These are phyloP conservation scores for Tetraneura akinire DNA, from an alignment of 1,140 invertebrate species.

Conservation along the genomic window DNA sequence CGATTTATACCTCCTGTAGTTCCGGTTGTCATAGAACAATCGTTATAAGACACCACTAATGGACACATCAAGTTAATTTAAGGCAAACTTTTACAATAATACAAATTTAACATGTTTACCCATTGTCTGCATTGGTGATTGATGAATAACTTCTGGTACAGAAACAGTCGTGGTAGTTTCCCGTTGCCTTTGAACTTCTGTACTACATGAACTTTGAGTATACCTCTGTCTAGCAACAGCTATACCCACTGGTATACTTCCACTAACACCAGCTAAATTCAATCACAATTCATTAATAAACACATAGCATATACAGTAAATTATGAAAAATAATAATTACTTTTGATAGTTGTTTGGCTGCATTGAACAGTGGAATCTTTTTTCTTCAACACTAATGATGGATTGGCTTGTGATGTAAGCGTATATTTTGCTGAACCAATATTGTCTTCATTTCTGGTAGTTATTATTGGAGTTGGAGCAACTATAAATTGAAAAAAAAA, in stretches of 20 bases:
- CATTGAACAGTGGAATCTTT: slow-evolving; percentile 26
- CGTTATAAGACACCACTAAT: slow-evolving; percentile 43
- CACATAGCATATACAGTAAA: background rate
- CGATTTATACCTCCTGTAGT: slow-evolving; percentile 22
- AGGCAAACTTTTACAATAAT: background rate
- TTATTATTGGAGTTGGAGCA: slow-evolving; percentile 40
- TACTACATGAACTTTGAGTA: slow-evolving; percentile 36
- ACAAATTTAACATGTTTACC: background rate
- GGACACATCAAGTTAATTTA: background rate
- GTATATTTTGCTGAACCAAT: slow-evolving; percentile 7
- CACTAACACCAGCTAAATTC: slow-evolving; percentile 37
- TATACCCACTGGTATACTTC: slow-evolving; percentile 76
- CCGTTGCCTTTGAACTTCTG: slow-evolving; percentile 16
- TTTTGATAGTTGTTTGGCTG: slow-evolving; percentile 39
- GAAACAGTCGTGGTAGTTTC: slow-evolving; percentile 25
- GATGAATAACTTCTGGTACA: slow-evolving; percentile 26
- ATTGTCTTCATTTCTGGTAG: slow-evolving; percentile 29
- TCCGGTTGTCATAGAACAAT: slow-evolving; percentile 40
- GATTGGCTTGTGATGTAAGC: slow-evolving; percentile 3
- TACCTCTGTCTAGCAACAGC: slow-evolving; percentile 77
- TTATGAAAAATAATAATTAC: background rate
- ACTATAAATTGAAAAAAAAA: slow-evolving; percentile 11
- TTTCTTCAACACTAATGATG: background rate
- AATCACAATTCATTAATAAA: background rate
- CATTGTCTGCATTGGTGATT: slow-evolving; percentile 40